Base-by-base conservation (phyloP, 2,113 vertebrate genomes). In the Corvus cornix region DNA sequence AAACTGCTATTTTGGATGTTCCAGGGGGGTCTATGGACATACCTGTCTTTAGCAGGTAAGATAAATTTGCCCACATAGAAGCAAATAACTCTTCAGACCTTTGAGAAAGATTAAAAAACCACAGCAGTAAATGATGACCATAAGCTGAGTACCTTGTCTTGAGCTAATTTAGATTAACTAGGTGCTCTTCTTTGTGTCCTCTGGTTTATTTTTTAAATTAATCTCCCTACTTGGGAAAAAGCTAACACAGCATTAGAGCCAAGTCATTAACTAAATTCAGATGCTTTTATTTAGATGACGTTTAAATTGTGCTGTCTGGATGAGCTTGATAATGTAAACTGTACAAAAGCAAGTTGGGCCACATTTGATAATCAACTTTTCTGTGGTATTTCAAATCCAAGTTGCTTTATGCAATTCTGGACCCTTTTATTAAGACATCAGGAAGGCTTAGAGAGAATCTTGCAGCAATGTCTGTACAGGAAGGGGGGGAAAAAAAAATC, bases 251-350 rank as follows among this genome's bases (percentile, higher is more conserved):
- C 8, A 2, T 75, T 56, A 91, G 53, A 87, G 72, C 77, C 89
- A 89, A 75, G 58, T 64, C 28, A 46, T 81, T 91, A 89, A 87
- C 73, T 89, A 44, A 75, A 75, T 84, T 94, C 91, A 95, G 91
- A 94, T 95, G 84, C 28, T 95, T 84, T 84, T 92, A 63, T 94
- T 95, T 96, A 78, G 63, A 49, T 60, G 56, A 23, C 6, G n/a
- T 63, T 89, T 92, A 89, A 79, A 79, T 68, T 89, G 27, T 87
- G 41, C 84, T 48, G 62, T 84, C 69, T 94, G 62, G 41, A 52
- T 39, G 56, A 78, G 66, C 52, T 59, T 60, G 24, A 19, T 87
- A 82, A 93, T 89, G 62, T 95, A 93, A 95, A 95, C 87, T 75
- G 16, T 70, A 53, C 52, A 82, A 79, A 89, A 89, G 60, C 81